A percentile compares a stretch with the other conserved stretches of the same genome.
Evolutionary conservation across 2,797 vertebrate genomes (phyloP).

Genomic region (Molossus molossus): DNA sequence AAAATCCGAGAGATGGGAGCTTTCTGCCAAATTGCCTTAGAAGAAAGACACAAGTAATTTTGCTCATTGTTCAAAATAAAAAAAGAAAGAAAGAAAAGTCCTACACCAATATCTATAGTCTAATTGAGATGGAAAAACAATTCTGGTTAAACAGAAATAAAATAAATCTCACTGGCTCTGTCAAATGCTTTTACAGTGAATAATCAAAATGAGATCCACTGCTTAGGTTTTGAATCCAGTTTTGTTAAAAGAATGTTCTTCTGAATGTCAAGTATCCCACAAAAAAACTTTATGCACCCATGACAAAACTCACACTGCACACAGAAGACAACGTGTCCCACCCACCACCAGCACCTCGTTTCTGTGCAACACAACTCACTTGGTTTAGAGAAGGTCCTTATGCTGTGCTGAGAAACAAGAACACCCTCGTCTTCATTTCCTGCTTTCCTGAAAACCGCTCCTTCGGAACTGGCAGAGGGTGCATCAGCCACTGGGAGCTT

Average conservation of each 20-base stretch:
- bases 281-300: conserved; percentile 71
- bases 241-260: conserved; percentile 71
- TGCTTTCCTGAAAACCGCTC: conserved; percentile 86
- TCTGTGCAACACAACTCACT: conserved; percentile 88
- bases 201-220: conserved; percentile 29
- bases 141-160: conserved; percentile 56
- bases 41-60: conserved; percentile 41
- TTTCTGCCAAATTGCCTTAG: conserved; percentile 38
- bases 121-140: conserved; percentile 55
- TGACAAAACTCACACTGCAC: conserved; percentile 82
- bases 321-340: conserved; percentile 70
- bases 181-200: conserved; percentile 68
- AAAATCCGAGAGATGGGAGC: conserved; percentile 44
- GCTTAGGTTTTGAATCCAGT: conserved; percentile 76
- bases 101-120: not conserved
- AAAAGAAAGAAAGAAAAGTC: not conserved
- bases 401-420: conserved; percentile 87
- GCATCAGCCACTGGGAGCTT: conserved; percentile 84
- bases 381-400: conserved; percentile 88
- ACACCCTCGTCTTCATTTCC: conserved; percentile 88
- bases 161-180: conserved; percentile 37
- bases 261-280: conserved; percentile 75
- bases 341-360: conserved; percentile 70
- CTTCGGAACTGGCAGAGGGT: conserved; percentile 90
- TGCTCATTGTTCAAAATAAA: not conserved